Conservation (phyloP, 2,113 vertebrate genomes). For the Fulmarus glacialis region DNA sequence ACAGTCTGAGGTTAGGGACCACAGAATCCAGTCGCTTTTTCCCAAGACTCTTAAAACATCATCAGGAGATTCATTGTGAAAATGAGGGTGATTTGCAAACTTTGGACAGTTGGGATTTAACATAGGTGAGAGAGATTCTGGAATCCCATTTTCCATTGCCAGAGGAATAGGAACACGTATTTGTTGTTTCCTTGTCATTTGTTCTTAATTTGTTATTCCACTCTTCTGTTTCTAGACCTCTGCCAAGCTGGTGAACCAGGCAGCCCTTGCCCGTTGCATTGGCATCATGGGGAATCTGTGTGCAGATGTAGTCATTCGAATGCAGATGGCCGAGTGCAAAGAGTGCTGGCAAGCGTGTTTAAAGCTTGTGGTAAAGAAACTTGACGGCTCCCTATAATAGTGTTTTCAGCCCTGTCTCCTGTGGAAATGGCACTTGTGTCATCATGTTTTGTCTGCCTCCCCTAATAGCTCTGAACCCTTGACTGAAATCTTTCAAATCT, state of each 20-base stretch:
- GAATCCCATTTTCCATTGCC: too few relatives aligned
- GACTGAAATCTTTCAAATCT: background rate
- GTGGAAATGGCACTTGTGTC: background rate
- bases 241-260: slow-evolving; percentile 21
- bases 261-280: slow-evolving; percentile 66
- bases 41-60: background rate
- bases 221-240: slow-evolving; percentile 54
- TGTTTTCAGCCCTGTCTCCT: background rate
- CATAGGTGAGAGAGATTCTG: background rate
- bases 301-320: slow-evolving; percentile 56
- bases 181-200: background rate
- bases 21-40: background rate
- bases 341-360: slow-evolving; percentile 80
- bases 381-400: background rate
- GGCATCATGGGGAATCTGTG: slow-evolving; percentile 75
- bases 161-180: background rate
- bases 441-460: background rate
- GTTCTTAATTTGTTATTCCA: background rate
- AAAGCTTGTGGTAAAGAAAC: slow-evolving; percentile 75
- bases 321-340: slow-evolving; percentile 65
- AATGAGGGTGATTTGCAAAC: too few relatives aligned
- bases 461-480: background rate
- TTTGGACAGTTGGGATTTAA: background rate
- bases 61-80: rapidly evolving
- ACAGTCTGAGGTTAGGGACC: background rate